These are phyloP conservation scores for Urocolius indicus DNA, from an alignment of 2,113 vertebrate genomes.

Conservation along the genomic window DNA sequence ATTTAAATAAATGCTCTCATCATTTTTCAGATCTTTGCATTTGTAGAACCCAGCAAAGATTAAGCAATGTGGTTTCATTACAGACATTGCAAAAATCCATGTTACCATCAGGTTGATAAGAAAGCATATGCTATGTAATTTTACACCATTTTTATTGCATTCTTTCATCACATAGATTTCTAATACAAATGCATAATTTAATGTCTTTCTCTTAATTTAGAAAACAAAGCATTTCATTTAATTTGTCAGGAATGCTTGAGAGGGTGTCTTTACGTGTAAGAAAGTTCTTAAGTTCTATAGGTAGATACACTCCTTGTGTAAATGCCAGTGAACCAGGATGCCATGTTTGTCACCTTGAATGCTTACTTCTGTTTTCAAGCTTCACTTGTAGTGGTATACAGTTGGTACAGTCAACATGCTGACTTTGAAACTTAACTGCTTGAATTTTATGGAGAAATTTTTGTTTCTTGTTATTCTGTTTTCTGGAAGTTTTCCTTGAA, in stretches of 20 bases:
- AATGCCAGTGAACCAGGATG: not conserved
- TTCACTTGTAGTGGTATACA: not conserved
- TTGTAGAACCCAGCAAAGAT: not conserved
- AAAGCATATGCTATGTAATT: not conserved
- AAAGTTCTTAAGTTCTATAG: not conserved
- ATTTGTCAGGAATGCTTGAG: not conserved
- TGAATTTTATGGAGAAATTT: not conserved
- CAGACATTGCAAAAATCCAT: not conserved
- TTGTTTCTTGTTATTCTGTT: not conserved
- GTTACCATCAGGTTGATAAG: not conserved
- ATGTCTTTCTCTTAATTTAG: not conserved
- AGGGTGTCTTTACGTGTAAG: not conserved
- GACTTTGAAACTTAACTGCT: not conserved
- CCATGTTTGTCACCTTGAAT: not conserved
- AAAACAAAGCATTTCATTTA: not conserved
- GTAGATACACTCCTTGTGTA: not conserved
- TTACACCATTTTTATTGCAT: not conserved
- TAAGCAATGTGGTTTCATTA: not conserved
- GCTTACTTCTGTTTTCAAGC: not conserved
- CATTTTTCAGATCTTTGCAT: not conserved
- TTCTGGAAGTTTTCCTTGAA: constrained; percentile 25
- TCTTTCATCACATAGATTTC: not conserved
- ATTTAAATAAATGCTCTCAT: not conserved
- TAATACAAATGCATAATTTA: not conserved
- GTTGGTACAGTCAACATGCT: not conserved